Conservation (phyloP, 1,140 invertebrate genomes). For the Papilio dardanus region DNA sequence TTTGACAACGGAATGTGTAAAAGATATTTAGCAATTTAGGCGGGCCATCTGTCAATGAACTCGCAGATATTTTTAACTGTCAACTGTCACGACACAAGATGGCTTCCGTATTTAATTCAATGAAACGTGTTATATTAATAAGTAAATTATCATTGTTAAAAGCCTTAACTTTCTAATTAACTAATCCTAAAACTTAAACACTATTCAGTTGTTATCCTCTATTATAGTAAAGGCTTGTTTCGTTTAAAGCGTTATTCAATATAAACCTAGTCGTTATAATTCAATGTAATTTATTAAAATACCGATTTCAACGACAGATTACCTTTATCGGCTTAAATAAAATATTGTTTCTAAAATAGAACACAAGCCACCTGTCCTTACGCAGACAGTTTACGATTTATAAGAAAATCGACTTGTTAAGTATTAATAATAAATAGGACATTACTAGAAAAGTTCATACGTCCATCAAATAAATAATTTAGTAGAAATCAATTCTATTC, state of each 20-base stretch:
- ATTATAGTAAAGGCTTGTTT: neutral
- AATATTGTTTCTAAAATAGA: conserved; percentile 26
- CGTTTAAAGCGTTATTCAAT: neutral
- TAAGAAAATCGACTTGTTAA: conserved; percentile 28
- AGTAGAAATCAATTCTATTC: too few relatives aligned
- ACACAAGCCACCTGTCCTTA: conserved; percentile 12
- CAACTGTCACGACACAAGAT: conserved; percentile 24
- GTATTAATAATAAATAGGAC: neutral
- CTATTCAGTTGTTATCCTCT: too few relatives aligned
- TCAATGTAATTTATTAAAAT: neutral
- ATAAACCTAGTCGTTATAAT: neutral
- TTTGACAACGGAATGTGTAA: neutral
- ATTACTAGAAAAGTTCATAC: conserved; percentile 1
- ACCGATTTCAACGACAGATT: neutral
- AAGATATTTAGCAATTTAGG: conserved; percentile 9
- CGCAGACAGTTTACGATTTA: conserved; percentile 21
- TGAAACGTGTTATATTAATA: neutral
- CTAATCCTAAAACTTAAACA: too few relatives aligned
- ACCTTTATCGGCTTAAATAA: conserved; percentile 16
- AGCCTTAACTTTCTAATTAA: neutral
- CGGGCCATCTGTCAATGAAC: conserved; percentile 26
- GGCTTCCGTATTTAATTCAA: conserved; percentile 20
- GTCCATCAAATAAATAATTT: conserved; percentile 2
- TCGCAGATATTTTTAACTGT: conserved; percentile 16
- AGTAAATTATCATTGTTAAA: neutral